Percentiles rank a stretch among this genome's conserved stretches.
These are phyloP conservation scores for Dryococelus australis DNA, from an alignment of 2,888 invertebrate genomes.

Conservation along the genomic window DNA sequence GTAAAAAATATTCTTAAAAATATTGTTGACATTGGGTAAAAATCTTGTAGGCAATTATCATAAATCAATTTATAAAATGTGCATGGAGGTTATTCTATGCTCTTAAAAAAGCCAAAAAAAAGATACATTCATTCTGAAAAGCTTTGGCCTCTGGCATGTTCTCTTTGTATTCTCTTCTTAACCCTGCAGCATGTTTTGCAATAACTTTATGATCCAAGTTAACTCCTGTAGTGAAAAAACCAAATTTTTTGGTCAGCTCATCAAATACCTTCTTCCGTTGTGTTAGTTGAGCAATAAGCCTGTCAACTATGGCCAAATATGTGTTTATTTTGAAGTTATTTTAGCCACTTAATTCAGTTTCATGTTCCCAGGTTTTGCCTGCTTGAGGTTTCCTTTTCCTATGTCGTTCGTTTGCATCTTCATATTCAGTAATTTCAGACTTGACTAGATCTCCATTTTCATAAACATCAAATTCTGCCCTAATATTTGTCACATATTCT, in stretches of 20 bases:
- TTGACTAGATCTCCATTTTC: neutral
- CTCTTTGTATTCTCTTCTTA: conserved; percentile 12
- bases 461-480: conserved; percentile 1
- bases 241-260: neutral
- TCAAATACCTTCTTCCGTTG: neutral
- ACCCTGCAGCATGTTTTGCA: neutral
- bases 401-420: neutral
- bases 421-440: conserved; percentile 6
- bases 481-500: neutral
- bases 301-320: neutral
- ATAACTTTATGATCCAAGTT: conserved; percentile 17
- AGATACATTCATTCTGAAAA: neutral
- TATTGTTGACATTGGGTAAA: neutral
- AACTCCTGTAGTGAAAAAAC: conserved; percentile 7
- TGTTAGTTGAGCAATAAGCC: neutral
- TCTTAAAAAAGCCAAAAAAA: too few species aligned
- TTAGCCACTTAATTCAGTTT: conserved; percentile 6
- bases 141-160: neutral
- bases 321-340: conserved; percentile 22
- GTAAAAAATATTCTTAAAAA: conserved; percentile 23
- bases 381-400: conserved; percentile 21
- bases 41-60: conserved; percentile 10
- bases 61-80: neutral
- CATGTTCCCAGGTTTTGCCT: neutral
- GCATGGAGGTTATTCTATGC: neutral